Evolutionary conservation across 2,888 invertebrate genomes (phyloP), one percentile per base, ranked within the genome.

Genomic region (Sinopyrophorus schimmeli): DNA sequence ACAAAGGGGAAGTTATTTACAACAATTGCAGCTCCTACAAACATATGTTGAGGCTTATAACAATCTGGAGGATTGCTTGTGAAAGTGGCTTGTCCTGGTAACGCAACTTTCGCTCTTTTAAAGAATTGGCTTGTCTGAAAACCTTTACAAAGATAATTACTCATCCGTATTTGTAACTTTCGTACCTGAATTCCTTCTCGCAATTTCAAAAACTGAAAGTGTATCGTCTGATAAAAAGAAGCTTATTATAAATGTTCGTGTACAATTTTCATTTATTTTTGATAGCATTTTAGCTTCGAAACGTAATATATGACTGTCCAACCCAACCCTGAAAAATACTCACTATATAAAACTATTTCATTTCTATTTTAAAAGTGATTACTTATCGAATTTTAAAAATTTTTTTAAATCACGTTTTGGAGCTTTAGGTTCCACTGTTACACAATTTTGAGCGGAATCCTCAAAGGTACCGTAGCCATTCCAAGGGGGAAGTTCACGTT

Each of bases 401-500:
- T 91, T 91, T 44, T 86, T 80, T 60, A 91, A 87, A 70, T 92
- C 88, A 5, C 79, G 76, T 59, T 83, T 82, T 0, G 89, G 89
- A 1, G 89, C 77, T 67, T 87, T 88, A 0, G 90, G 89, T 59
- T 88, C 82, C 0, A 94, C 83, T 0, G 85, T 84, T 34, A 84
- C 80, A 66, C 93, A 93, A 66, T 92, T 93, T 58, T 87, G 87
- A 5, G 92, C 87, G 0, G 93, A 93, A 68, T 95, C 94, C 52
- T 92, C 92, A 66, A 90, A 88, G 0, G 86, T 83, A 0, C 95
- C 95, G 73, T 85, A 92, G 2, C 94, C 94, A 66, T 93, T 94
- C 82, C 90, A 94, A 0, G 93, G 93, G 0, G 94, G 93, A 28
- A 88, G 66, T 56, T 80, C 71, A 1, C 80, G 71, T 12, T 77